These are phyloP conservation scores for Druon quercuslanigerum DNA, from an alignment of 1,140 invertebrate species.

Conservation along the genomic window DNA sequence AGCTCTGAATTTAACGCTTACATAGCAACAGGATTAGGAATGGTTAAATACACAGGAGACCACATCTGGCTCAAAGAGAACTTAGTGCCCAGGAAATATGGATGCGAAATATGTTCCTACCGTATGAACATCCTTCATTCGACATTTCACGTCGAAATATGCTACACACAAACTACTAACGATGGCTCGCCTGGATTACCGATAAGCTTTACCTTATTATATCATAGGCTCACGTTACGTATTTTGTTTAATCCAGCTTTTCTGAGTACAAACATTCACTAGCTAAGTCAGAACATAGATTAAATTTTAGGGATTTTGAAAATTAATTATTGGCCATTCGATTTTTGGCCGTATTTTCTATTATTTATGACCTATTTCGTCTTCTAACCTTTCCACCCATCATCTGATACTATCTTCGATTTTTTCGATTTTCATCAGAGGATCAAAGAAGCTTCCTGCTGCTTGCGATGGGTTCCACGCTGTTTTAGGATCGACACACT, in stretches of 20 bases:
- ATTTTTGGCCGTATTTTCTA: background rate
- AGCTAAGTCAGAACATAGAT: no score
- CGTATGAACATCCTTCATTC: background rate
- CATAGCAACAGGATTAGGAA: background rate
- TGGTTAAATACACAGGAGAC: background rate
- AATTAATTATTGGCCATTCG: background rate
- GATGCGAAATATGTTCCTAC: slow-evolving; percentile 22
- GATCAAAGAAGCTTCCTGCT: slow-evolving; percentile 18
- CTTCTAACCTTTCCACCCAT: background rate
- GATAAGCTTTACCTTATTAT: no score
- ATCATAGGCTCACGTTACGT: no score
- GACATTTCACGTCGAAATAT: background rate
- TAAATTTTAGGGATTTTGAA: no score
- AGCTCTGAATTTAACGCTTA: no score
- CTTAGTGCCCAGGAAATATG: slow-evolving; percentile 10
- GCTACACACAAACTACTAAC: background rate
- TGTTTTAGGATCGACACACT: slow-evolving; percentile 2
- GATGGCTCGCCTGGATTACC: no score
- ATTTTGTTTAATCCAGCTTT: no score
- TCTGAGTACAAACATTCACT: no score
- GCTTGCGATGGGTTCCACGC: background rate
- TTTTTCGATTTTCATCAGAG: slow-evolving; percentile 20
- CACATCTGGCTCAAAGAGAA: slow-evolving; percentile 30
- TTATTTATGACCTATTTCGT: background rate
- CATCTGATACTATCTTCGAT: background rate